Base-by-base conservation (phyloP, 2,888 invertebrate species). In the Phaedon cochleariae region DNA sequence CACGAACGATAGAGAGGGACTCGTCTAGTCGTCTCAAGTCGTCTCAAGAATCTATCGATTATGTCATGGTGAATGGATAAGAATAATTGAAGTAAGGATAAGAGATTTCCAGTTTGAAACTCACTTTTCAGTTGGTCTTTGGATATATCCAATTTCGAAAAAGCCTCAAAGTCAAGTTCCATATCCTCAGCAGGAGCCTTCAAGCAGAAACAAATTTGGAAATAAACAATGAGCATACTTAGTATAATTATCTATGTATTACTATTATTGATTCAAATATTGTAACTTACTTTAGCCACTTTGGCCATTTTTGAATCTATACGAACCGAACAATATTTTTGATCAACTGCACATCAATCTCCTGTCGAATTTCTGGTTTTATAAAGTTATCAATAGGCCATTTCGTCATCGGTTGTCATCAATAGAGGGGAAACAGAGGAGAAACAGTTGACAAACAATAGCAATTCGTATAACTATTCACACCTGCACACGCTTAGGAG, bases 101-200 rank as follows among this genome's bases (percentile, higher is more conserved):
- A 12, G 41, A 58, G 20, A 45, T 37, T 65, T 31, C 12, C 6
- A 22, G 15, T 55, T 51, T n/a, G 45, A 45, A 17, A 78, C 80
- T 80, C 75, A 83, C 83, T 79, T 72, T 76, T 78, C 29, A 83
- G 67, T 70, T 83, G 81, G 22, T 82, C 83, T 64, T 80, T 83
- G 2, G 77, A 73, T 20, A 80, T 77, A 62, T 79, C 79, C 60
- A 80, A 59, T 69, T 77, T 74, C 65, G 74, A 74, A 21, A 75
- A 68, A 49, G 72, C 71, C 58, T 74, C 74, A 59, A 70, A 76
- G 51, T 77, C 73, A 12, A 76, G 21, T 5, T 65, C 41, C 15
- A 15, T 68, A 22, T 54, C 59, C 49, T 51, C n/a, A n/a, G n/a
- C n/a, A n/a, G n/a, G n/a, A n/a, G n/a, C 37, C 21, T 6, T 18